Conservation (phyloP, 1,140 invertebrate genomes). For the Brachionus rubens region DNA sequence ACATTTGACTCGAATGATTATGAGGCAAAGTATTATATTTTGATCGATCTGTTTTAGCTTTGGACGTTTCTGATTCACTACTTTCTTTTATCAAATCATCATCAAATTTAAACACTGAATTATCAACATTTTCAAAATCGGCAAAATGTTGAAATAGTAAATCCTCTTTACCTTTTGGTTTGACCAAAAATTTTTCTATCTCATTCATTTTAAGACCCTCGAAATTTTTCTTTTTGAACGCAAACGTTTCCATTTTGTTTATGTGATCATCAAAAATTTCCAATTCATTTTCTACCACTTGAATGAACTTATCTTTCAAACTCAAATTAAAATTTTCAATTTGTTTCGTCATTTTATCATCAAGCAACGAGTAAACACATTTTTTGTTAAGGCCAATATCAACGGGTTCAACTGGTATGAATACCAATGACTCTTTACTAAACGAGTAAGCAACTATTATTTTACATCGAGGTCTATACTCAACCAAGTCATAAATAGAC, state of each 20-base stretch:
- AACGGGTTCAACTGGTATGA: neutral
- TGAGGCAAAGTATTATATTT: neutral
- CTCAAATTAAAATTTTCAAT: neutral
- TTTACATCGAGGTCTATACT: neutral
- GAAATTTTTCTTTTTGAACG: slow-evolving; percentile 36
- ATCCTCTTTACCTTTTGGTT: neutral
- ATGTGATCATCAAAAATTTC: neutral
- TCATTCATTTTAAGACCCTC: slow-evolving; percentile 31
- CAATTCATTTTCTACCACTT: neutral
- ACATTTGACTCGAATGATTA: neutral
- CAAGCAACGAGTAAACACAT: neutral
- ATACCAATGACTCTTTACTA: neutral
- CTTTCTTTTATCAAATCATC: neutral
- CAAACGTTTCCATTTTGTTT: slow-evolving; percentile 39
- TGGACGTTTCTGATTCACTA: neutral
- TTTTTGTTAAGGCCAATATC: slow-evolving; percentile 20
- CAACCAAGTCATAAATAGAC: slow-evolving; percentile 28
- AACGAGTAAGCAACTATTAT: slow-evolving; percentile 20
- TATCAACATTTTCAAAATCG: neutral
- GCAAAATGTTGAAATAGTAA: neutral
- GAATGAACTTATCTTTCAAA: slow-evolving; percentile 31
- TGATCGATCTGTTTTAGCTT: neutral
- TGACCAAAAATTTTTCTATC: neutral
- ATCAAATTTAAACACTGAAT: neutral
- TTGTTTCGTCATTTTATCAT: neutral